Percentiles rank a stretch among this genome's conserved stretches.
Evolutionary conservation across 2,888 invertebrate species (phyloP).

Genomic region (Thelaira solivaga): DNA sequence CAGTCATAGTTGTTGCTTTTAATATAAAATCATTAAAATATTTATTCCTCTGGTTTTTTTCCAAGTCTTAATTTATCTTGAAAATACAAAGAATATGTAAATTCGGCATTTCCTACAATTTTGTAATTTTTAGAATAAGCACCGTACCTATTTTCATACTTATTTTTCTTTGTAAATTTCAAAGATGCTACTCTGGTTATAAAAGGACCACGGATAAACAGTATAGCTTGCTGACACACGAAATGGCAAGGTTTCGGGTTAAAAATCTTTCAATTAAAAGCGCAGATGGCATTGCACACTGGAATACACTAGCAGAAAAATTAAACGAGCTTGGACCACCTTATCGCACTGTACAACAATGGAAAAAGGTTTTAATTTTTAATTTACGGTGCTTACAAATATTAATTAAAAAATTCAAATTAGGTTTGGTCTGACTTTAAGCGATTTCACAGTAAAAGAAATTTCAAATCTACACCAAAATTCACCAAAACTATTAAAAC

Average conservation of each 20-base stretch:
- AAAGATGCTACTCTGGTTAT: conserved; percentile 17
- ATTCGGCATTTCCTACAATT: too few relatives aligned
- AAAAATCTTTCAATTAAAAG: conserved; percentile 18
- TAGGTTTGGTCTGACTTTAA: conserved; percentile 57
- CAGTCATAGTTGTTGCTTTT: too few relatives aligned
- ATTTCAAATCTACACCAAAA: conserved; percentile 39
- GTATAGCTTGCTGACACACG: conserved; percentile 46
- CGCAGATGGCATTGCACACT: conserved; percentile 18
- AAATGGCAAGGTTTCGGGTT: conserved; percentile 28
- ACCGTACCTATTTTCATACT: too few relatives aligned
- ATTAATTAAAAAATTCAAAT: background rate
- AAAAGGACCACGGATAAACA: conserved; percentile 55
- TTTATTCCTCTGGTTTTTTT: too few relatives aligned
- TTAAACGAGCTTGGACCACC: conserved; percentile 53
- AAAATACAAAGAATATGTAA: too few relatives aligned
- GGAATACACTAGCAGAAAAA: conserved; percentile 44
- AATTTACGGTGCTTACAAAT: background rate
- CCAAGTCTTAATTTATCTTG: too few relatives aligned
- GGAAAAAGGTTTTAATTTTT: conserved; percentile 50
- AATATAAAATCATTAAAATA: too few relatives aligned
- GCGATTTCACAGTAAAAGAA: conserved; percentile 48
- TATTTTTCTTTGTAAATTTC: background rate
- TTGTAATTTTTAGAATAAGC: too few relatives aligned
- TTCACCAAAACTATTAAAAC: conserved; percentile 28
- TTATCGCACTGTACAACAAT: conserved; percentile 46